Evolutionary conservation across 1,140 invertebrate species (phyloP).

Genomic region (Penaeus indicus): DNA sequence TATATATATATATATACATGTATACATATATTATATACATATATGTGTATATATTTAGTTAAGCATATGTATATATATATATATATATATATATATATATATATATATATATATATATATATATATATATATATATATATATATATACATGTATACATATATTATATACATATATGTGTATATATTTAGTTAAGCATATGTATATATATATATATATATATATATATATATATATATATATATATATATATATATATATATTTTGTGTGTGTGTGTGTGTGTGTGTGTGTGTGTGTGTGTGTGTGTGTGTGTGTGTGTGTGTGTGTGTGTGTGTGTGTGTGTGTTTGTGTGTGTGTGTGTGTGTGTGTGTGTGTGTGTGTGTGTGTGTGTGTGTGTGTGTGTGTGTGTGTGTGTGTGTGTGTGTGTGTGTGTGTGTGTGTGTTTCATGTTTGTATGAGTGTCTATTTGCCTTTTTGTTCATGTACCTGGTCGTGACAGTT

Average conservation of each 20-base stretch:
- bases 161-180: background rate
- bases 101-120: background rate
- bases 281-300: background rate
- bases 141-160: too few species aligned
- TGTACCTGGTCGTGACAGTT: too few species aligned
- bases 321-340: background rate
- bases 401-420: too few species aligned
- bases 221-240: background rate
- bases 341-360: background rate
- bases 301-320: background rate
- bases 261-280: slow-evolving; percentile 1
- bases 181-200: background rate
- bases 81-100: slow-evolving; percentile 28
- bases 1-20: background rate
- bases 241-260: slow-evolving; percentile 22
- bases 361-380: background rate
- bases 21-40: too few species aligned
- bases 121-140: slow-evolving; percentile 5
- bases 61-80: background rate
- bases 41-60: too few species aligned
- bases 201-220: background rate
- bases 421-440: too few species aligned
- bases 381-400: background rate
- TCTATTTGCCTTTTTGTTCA: too few species aligned
- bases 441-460: too few species aligned